Evolutionary conservation across 2,797 vertebrate species (phyloP).

Genomic region (Pangasius krempfi): DNA sequence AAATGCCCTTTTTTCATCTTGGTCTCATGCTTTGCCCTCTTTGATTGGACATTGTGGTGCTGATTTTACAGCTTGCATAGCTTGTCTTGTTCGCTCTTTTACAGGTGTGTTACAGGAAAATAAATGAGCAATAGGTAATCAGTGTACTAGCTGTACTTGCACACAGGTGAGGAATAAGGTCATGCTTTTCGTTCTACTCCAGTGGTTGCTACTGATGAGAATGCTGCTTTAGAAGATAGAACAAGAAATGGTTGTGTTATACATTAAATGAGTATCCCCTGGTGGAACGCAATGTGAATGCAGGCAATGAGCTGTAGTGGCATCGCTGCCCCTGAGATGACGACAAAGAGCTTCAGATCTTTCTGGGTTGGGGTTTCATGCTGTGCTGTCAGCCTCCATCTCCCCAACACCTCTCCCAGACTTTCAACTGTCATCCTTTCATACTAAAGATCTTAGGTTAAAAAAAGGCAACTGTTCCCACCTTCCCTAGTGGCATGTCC

Average conservation of each 20-base stretch:
- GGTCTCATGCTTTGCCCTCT: background rate
- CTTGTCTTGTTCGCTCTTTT: background rate
- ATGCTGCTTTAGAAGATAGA: background rate
- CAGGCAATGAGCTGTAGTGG: constrained; percentile 27
- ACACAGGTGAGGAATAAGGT: background rate
- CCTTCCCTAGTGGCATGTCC: background rate
- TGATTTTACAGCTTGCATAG: constrained; percentile 8
- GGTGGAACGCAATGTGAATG: background rate
- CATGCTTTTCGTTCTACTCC: background rate
- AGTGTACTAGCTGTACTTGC: background rate
- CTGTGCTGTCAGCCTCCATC: constrained; percentile 18
- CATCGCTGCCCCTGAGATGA: constrained; percentile 35
- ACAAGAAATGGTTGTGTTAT: background rate
- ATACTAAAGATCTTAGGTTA: background rate
- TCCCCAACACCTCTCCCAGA: background rate
- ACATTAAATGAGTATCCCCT: constrained; percentile 7
- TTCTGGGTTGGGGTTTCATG: constrained; percentile 18
- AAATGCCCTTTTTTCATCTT: constrained; percentile 24
- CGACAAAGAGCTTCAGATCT: constrained; percentile 43
- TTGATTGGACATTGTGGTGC: constrained; percentile 13
- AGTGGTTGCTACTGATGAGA: background rate
- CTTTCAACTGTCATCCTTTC: constrained; percentile 11
- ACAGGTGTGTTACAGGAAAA: constrained; percentile 22
- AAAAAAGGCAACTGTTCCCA: constrained; percentile 23
- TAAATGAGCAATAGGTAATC: constrained; percentile 15